Base-by-base conservation (phyloP, 2,797 vertebrate species). In the Pseudotriccus pelzelni region DNA sequence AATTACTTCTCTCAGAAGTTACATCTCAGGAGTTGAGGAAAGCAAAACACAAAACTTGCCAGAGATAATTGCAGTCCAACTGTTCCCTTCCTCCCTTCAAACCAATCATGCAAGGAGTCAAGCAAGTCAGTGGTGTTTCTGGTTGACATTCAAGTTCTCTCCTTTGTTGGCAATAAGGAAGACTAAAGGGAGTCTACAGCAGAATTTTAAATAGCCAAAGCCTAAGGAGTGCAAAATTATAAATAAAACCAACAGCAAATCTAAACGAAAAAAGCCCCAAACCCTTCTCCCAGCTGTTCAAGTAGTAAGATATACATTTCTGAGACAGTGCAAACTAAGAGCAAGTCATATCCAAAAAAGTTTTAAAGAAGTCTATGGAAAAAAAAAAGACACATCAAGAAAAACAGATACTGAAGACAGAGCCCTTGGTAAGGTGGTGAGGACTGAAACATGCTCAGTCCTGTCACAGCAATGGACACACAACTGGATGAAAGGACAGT, bases 1-100 rank as follows among this genome's bases (percentile, higher is more conserved):
- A 95, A 94, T 94, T 92, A 77, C 34, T 87, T 84, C 37, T 80
- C 58, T 93, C 39, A 55, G 55, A 87, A 91, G 68, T 75, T 90
- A 72, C 23, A 41, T 79, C 86, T 88, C 1, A 1, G 52, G 34
- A 88, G 39, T 2, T 44, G 58, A 80, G 46, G 49, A 86, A 89
- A 93, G 25, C 27, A 91, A 89, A 87, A 41, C 19, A 43, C 14
- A 46, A 52, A 66, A 84, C 14, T 58, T 72, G 39, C 9, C 13
- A 34, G 41, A 72, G 44, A 68, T 79, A 77, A 86, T 63, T 90
- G n/a, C 44, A 58, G 39, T 78, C 55, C 58, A 69, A 19, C 28
- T 3, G 0, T 70, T 87, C 41, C 28, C 19, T 70, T 87, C 19
- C 32, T 93, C 10, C 37, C 41, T 74, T 84, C 58, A 79, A 90